These are phyloP conservation scores for Falco biarmicus DNA, from an alignment of 2,797 vertebrate genomes.

Conservation along the genomic window DNA sequence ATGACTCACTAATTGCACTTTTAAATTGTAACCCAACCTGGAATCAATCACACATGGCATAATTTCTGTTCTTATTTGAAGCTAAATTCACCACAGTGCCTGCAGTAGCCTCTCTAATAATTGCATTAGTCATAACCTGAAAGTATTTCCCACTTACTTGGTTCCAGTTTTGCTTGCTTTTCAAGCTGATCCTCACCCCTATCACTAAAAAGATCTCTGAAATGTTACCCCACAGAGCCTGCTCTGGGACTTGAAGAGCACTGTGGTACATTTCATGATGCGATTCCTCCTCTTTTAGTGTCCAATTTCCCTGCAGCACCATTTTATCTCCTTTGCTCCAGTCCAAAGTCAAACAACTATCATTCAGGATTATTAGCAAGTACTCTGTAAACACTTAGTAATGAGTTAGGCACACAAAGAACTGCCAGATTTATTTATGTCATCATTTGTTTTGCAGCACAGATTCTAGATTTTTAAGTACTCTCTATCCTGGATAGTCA, in stretches of 20 bases:
- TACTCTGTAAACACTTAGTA: background rate
- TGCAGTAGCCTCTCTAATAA: conserved; percentile 46
- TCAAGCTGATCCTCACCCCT: conserved; percentile 10
- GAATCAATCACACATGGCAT: conserved; percentile 48
- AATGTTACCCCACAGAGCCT: background rate
- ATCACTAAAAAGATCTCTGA: background rate
- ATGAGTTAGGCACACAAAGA: background rate
- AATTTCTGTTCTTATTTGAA: conserved; percentile 39
- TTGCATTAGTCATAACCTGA: conserved; percentile 51
- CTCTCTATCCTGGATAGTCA: background rate
- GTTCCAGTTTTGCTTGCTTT: conserved; percentile 45
- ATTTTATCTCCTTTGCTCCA: background rate
- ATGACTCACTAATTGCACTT: conserved; percentile 61
- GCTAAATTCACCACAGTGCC: conserved; percentile 19
- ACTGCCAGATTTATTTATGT: background rate
- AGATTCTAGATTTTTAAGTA: background rate
- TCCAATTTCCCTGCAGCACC: background rate
- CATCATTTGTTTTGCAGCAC: background rate
- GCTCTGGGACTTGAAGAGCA: background rate
- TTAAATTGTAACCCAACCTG: conserved; percentile 52
- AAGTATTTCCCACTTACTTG: conserved; percentile 42
- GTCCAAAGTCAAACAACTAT: background rate
- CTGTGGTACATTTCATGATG: background rate
- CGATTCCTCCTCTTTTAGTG: background rate
- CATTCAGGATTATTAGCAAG: background rate